These are phyloP conservation scores for Cryptoblepharus egeriae DNA, from an alignment of 2,797 vertebrate genomes.

Conservation along the genomic window DNA sequence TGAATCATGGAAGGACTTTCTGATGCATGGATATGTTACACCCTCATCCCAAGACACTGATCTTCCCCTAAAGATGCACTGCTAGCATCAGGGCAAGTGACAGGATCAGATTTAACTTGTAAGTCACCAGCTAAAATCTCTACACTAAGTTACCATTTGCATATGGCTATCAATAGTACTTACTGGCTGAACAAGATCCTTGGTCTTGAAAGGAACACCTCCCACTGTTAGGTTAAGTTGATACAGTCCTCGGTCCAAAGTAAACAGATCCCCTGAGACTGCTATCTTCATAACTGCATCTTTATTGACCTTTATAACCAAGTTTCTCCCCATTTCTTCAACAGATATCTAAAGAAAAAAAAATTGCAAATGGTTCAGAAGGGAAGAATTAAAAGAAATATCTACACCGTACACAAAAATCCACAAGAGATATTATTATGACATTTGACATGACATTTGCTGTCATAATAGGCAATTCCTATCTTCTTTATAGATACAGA, in stretches of 20 bases:
- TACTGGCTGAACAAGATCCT: conserved; percentile 88
- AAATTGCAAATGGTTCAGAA: conserved; percentile 30
- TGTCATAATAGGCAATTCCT: background rate
- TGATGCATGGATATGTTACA: too few relatives aligned
- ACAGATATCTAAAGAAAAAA: conserved; percentile 88
- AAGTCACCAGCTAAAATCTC: background rate
- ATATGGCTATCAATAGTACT: conserved; percentile 47
- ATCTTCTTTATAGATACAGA: too few relatives aligned
- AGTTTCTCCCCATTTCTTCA: conserved; percentile 90
- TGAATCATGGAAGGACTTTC: too few relatives aligned
- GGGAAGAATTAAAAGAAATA: background rate
- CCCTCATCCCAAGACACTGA: too few relatives aligned
- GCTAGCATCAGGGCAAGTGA: too few relatives aligned
- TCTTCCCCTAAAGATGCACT: too few relatives aligned
- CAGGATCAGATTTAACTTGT: too few relatives aligned
- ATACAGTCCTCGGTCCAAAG: conserved; percentile 87
- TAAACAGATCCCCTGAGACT: conserved; percentile 91
- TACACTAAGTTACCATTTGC: background rate
- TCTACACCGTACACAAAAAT: conserved; percentile 16
- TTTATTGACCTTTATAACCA: conserved; percentile 93
- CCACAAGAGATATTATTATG: conserved; percentile 4
- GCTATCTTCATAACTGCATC: conserved; percentile 98
- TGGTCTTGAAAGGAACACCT: conserved; percentile 91
- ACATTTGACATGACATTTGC: too few relatives aligned
- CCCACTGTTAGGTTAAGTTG: conserved; percentile 96